Conservation (phyloP, 2,113 vertebrate species). For the Aspidoscelis tigris region DNA sequence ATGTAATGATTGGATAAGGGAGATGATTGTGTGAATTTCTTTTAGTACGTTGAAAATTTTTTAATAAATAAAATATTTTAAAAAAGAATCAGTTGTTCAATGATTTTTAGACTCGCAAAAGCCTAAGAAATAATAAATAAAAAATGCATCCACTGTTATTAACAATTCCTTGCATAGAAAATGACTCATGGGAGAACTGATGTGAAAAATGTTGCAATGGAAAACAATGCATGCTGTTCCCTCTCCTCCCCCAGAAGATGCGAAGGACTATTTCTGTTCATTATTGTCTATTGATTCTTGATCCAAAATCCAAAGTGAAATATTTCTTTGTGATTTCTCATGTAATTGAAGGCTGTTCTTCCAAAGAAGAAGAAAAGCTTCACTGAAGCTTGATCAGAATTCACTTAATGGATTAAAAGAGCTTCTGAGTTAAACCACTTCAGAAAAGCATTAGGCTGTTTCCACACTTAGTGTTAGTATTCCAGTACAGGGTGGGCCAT, state of each 20-base stretch:
- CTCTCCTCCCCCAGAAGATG: background rate
- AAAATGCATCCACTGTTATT: background rate
- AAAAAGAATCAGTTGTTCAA: background rate
- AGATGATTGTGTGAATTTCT: too few species aligned
- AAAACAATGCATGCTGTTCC: background rate
- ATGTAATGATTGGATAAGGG: too few species aligned
- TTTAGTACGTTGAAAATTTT: too few species aligned
- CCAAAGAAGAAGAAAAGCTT: background rate
- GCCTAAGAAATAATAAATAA: background rate
- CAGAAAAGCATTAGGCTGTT: background rate
- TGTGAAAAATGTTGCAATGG: background rate
- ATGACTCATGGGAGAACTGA: background rate
- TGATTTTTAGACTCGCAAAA: background rate
- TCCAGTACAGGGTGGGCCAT: too few species aligned
- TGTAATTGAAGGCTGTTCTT: background rate
- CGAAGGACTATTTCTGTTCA: background rate
- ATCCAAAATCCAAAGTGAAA: background rate
- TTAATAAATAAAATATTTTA: too few species aligned
- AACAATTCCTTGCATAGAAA: background rate
- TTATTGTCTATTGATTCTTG: background rate
- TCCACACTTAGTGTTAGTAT: too few species aligned
- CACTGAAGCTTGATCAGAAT: background rate
- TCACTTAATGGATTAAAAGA: background rate
- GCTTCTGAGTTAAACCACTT: background rate
- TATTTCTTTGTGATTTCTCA: slow-evolving; percentile 2